Conservation (phyloP, 2,113 vertebrate genomes). For the Zosterops japonicus region DNA sequence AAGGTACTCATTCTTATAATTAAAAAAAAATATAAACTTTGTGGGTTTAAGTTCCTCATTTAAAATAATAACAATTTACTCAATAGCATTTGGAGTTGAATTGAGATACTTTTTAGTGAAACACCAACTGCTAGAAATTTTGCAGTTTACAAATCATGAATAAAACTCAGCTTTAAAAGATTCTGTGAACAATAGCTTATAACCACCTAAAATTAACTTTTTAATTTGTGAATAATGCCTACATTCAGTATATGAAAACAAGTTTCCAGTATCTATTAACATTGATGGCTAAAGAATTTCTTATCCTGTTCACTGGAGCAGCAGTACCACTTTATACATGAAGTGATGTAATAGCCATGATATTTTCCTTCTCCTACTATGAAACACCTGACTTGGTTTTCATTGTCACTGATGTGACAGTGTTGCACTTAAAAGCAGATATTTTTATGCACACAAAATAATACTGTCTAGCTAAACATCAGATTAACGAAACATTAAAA, state of each 20-base stretch:
- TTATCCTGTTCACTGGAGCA: not conserved
- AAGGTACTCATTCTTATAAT: not conserved
- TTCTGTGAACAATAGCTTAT: not conserved
- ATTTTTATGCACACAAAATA: conserved; percentile 12
- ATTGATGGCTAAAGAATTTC: not conserved
- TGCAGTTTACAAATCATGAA: not conserved
- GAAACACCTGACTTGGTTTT: not conserved
- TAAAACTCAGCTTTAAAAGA: not conserved
- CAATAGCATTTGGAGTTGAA: not conserved
- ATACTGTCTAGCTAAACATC: not conserved
- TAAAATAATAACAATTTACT: not conserved
- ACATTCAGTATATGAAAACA: not conserved
- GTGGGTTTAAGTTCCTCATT: not conserved
- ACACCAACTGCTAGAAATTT: not conserved
- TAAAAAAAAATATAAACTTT: not conserved
- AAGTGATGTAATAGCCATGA: not conserved
- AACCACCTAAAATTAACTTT: not conserved
- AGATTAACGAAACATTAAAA: conserved; percentile 28
- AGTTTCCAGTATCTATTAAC: not conserved
- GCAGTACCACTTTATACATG: not conserved
- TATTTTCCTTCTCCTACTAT: not conserved
- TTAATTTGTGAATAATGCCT: not conserved
- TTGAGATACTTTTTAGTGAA: not conserved
- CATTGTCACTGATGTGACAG: not conserved
- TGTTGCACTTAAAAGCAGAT: not conserved